Base-by-base conservation (phyloP, 2,888 invertebrate species). In the Drosophila kuntzei region DNA sequence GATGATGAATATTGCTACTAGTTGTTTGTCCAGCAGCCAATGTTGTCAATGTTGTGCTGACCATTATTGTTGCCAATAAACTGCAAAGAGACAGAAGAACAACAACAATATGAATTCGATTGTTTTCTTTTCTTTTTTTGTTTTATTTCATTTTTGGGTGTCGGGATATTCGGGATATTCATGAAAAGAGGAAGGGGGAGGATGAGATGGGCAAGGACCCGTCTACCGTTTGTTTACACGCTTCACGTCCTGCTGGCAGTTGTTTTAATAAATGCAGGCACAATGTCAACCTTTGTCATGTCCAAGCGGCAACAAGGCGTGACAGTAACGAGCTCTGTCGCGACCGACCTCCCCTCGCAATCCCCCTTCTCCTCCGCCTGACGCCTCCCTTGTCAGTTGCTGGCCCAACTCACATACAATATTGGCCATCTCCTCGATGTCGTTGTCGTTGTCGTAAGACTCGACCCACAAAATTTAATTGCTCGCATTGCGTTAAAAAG, bases 21-120 rank as follows among this genome's bases (percentile, higher is more conserved):
- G 91, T 90, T 84, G 90, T 87, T 90, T 91, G 91, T 91, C 90
- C 90, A 87, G 92, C 90, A 90, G 92, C 91, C 86, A 91, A 91
- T 89, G 92, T 91, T 80, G 92, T 90, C 91, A 92, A 91, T 91
- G 92, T 90, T 91, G 92, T 91, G 90, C 92, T 92, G 90, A 92
- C 92, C 92, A 92, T 92, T 92, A 92, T 92, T 92, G 90, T 90
- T 90, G 85, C 84, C 90, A 90, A 89, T 91, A 87, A 88, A 87
- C 92, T 92, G 80, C 22, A 81, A 87, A 60, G 43, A 72, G 55
- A 43, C n/a, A 51, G 49, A 43, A 44, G 50, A 20, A 39, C 11
- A 44, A 43, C 2, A 47, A 27, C 34, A 39, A 18, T n/a, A 54
- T 14, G 39, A 41, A 5, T 11, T 39, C 2, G 12, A 12, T 32